Evolutionary conservation across 2,113 vertebrate genomes (phyloP).

Genomic region (Entelurus aequoreus): DNA sequence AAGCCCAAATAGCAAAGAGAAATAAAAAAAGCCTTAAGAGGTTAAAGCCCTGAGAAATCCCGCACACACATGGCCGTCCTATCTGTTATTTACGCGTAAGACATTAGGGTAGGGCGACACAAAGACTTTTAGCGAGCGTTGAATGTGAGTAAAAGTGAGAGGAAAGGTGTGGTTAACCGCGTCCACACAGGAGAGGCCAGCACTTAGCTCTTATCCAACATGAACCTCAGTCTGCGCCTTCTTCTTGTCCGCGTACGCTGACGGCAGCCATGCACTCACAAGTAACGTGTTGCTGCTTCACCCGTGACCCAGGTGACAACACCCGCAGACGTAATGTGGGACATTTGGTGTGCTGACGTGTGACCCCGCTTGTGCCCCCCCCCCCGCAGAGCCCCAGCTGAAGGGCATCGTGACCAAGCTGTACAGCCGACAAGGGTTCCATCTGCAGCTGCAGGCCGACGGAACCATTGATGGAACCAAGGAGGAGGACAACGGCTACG

Average conservation of each 20-base stretch:
- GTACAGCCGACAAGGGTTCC: conserved; percentile 97
- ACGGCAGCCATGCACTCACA: background rate
- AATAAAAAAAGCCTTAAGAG: too few species aligned
- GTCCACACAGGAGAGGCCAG: conserved; percentile 32
- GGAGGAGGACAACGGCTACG: conserved; percentile 95
- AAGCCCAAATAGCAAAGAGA: too few species aligned
- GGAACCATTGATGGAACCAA: conserved; percentile 98
- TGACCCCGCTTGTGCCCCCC: conserved; percentile 26
- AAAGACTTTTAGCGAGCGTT: too few species aligned
- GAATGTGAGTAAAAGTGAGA: conserved; percentile 23
- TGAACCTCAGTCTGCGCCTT: conserved; percentile 9
- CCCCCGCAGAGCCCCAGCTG: conserved; percentile 95
- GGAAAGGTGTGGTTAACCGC: conserved; percentile 50
- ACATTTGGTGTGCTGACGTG: conserved; percentile 1
- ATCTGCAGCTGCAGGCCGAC: conserved; percentile 97
- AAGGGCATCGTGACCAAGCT: conserved; percentile 99
- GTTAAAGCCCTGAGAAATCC: too few species aligned
- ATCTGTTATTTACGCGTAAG: too few species aligned
- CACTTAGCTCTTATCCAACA: conserved; percentile 47
- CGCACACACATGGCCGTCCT: too few species aligned
- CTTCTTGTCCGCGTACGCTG: background rate
- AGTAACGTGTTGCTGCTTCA: background rate
- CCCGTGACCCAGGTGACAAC: background rate
- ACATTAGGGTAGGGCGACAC: too few species aligned
- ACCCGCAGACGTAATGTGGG: too few species aligned